Base-by-base conservation (phyloP, 1,140 invertebrate species). In the Theocolax elegans region DNA sequence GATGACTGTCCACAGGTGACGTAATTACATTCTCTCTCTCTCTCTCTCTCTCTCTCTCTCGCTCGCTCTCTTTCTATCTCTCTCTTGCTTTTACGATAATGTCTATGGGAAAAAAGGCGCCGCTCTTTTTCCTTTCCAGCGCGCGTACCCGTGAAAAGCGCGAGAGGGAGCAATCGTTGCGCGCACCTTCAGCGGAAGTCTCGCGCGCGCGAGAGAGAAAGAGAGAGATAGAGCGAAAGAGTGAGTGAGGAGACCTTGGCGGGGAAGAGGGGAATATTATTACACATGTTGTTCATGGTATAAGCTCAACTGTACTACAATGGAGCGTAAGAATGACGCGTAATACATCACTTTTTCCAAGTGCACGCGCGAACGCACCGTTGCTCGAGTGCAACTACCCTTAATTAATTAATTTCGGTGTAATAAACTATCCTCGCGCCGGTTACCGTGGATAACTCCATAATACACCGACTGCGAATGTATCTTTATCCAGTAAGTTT, bases 1-100 rank as follows among this genome's bases (percentile, higher is more conserved):
- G 65, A 67, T 67, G 51, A 58, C 53, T 67, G 42, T 67, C 53
- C 66, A 31, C 66, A 56, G 46, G 46, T 68, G 66, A 68, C 66
- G 66, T 68, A 68, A 68, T 68, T 68, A 51, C 38, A 19, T 46
- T 56, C 53, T 56, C 31, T 38, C n/a, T n/a, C n/a, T n/a, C n/a
- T n/a, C n/a, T n/a, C n/a, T n/a, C n/a, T n/a, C n/a, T n/a, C n/a
- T n/a, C n/a, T n/a, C n/a, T n/a, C n/a, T n/a, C n/a, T n/a, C n/a
- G n/a, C n/a, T n/a, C n/a, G n/a, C n/a, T n/a, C n/a, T n/a, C n/a
- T n/a, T n/a, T n/a, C n/a, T n/a, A n/a, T n/a, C n/a, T n/a, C n/a
- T n/a, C 31, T 35, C 19, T 56, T 31, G 21, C 53, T 56, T 56
- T 56, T 56, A 56, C 53, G 31, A 56, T 13, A 27, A 9, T 19